These are phyloP conservation scores for Podarcis cretensis DNA, from an alignment of 2,113 vertebrate species.

Conservation along the genomic window DNA sequence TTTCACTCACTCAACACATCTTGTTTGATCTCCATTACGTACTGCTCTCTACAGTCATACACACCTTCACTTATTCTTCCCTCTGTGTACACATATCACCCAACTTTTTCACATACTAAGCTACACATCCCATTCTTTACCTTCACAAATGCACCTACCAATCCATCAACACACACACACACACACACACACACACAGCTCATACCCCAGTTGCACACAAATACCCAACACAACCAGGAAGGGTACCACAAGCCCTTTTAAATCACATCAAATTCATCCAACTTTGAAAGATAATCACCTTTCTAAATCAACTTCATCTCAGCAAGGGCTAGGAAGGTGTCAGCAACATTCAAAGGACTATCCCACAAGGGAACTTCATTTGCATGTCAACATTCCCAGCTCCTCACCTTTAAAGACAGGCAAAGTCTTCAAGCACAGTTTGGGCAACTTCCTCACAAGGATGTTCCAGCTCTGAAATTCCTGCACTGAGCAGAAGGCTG, in stretches of 20 bases:
- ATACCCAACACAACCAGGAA: not conserved
- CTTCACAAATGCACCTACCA: not conserved
- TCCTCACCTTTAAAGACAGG: too few relatives aligned
- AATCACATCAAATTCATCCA: not conserved
- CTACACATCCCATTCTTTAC: not conserved
- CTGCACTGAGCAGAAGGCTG: too few relatives aligned
- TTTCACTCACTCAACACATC: not conserved
- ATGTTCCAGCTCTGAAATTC: too few relatives aligned
- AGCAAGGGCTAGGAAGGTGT: too few relatives aligned
- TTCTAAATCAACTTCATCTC: too few relatives aligned
- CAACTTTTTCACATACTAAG: not conserved
- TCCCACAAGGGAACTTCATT: too few relatives aligned
- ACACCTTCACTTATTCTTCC: not conserved
- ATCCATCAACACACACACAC: not conserved
- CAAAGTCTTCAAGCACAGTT: too few relatives aligned
- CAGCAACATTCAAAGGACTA: too few relatives aligned
- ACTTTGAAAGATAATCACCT: too few relatives aligned
- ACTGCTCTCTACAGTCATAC: not conserved
- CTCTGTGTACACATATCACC: not conserved
- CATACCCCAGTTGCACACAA: not conserved
- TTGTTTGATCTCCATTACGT: not conserved
- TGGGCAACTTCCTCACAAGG: too few relatives aligned
- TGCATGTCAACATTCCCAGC: too few relatives aligned
- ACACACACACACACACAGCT: not conserved
- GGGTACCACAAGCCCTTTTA: not conserved